These are phyloP conservation scores for Mionectes olivaceus DNA, from an alignment of 2,797 vertebrate genomes.

Conservation along the genomic window DNA sequence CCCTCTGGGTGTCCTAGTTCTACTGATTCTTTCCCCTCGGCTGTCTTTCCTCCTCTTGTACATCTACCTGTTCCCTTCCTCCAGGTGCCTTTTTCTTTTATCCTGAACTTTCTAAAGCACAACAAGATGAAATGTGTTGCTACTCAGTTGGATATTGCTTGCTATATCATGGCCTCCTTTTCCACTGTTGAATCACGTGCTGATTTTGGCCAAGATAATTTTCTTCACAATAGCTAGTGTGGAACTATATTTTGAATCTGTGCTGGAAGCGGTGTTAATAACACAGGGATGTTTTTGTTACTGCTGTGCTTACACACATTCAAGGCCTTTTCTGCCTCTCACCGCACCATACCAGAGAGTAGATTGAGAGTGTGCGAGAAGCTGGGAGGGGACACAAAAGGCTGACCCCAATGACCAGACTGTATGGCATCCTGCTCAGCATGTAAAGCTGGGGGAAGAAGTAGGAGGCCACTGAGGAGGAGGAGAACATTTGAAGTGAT, in stretches of 20 bases:
- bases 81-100: constrained; percentile 47
- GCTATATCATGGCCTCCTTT: background rate
- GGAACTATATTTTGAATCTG: background rate
- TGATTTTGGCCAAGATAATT: background rate
- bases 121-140: background rate
- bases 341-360: background rate
- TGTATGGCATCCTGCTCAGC: background rate
- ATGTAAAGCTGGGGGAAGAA: background rate
- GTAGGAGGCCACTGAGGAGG: background rate
- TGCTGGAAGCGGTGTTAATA: background rate
- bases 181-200: background rate
- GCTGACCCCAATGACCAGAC: background rate
- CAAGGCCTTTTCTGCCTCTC: background rate
- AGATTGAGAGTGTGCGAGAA: background rate
- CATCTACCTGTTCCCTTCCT: constrained; percentile 45
- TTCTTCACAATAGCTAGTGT: background rate
- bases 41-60: constrained; percentile 52
- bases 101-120: constrained; percentile 43
- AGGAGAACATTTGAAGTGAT: background rate
- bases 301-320: background rate
- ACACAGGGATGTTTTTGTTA: background rate
- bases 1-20: constrained; percentile 69
- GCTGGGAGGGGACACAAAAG: background rate
- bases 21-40: constrained; percentile 43
- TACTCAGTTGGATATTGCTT: background rate